Percentiles rank a stretch among this genome's conserved stretches.
Evolutionary conservation across 2,113 vertebrate genomes (phyloP).

Genomic region (human (Homo sapiens)): DNA sequence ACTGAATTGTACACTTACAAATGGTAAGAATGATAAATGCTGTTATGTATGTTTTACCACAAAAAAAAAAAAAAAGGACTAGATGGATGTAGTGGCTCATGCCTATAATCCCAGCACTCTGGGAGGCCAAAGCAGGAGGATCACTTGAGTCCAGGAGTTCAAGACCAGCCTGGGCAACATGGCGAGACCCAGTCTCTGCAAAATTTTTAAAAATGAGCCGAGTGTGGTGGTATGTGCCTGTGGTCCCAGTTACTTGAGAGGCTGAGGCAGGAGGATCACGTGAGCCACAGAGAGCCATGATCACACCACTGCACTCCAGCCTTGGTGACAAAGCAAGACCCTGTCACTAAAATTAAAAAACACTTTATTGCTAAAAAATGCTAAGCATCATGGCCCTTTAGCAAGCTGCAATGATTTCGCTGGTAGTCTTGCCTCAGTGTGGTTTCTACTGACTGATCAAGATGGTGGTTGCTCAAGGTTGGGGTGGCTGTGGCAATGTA

Average conservation of each 20-base stretch:
- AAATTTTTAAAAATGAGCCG: not conserved
- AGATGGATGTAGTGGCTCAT: not conserved
- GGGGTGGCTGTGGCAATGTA: no score
- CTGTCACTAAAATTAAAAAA: no score
- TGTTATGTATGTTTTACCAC: not conserved
- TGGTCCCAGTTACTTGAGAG: not conserved
- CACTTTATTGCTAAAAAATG: no score
- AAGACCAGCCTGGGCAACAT: not conserved
- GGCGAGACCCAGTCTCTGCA: not conserved
- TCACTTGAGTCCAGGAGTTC: not conserved
- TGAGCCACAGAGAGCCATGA: not conserved
- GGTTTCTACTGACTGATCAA: no score
- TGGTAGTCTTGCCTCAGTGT: no score
- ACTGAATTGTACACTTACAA: accelerated
- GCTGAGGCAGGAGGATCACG: not conserved
- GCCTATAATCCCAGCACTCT: not conserved
- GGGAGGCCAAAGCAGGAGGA: not conserved
- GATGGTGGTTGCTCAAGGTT: no score
- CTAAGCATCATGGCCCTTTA: no score
- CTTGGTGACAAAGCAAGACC: not conserved
- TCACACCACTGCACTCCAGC: not conserved
- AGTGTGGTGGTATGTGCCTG: not conserved
- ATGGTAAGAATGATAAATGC: not conserved
- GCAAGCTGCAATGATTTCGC: no score
- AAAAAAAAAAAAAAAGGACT: not conserved